phyloP scores from a whole-genome alignment of 2,888 invertebrate genomes.

The Leptinotarsa juncta region DNA sequence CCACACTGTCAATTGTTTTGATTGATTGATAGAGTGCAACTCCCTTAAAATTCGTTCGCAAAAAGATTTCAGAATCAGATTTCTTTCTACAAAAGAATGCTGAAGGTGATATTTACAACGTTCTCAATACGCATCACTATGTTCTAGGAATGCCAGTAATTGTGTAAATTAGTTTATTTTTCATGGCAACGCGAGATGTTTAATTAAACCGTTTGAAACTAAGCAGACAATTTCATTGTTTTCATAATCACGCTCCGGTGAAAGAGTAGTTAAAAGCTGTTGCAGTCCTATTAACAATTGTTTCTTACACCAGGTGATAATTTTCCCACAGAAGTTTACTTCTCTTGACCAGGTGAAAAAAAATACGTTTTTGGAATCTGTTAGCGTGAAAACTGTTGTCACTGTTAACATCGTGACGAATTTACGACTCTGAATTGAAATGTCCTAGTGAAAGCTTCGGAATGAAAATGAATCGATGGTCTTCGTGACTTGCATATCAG shows the following conservation, averaged over 20 bases:
- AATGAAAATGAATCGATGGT: conserved; percentile 3
- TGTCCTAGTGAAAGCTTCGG: background rate
- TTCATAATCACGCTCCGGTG: background rate
- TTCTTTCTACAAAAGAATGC: conserved; percentile 1
- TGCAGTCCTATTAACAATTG: no score
- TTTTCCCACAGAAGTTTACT: no score
- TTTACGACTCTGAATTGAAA: background rate
- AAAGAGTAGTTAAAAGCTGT: background rate
- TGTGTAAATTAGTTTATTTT: conserved; percentile 15
- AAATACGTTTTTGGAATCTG: no score
- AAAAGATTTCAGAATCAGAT: background rate
- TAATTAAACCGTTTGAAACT: conserved; percentile 8
- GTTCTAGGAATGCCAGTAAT: conserved; percentile 9
- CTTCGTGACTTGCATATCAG: background rate
- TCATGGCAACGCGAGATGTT: conserved; percentile 1
- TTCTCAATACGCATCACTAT: conserved; percentile 4
- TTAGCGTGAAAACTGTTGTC: background rate
- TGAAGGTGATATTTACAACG: conserved; percentile 15
- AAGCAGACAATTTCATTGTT: background rate
- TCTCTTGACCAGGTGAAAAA: no score
- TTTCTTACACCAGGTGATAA: no score
- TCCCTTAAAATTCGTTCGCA: no score
- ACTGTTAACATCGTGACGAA: background rate
- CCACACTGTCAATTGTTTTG: no score
- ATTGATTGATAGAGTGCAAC: no score